Conservation (phyloP, 1,140 invertebrate genomes). For the Drosophila pandora region DNA sequence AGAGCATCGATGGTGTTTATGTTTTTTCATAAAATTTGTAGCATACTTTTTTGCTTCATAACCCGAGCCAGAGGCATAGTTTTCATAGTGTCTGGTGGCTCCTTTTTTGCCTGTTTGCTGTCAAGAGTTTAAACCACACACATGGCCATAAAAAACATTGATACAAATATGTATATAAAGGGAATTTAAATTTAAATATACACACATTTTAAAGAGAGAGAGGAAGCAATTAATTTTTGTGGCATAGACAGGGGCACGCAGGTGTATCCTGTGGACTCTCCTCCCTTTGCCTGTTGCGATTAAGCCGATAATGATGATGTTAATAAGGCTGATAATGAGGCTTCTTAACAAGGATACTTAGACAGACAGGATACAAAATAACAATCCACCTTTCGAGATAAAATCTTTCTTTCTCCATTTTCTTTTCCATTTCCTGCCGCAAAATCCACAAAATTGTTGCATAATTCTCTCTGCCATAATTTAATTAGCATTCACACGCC, state of each 20-base stretch:
- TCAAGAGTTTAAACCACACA: slow-evolving; percentile 3
- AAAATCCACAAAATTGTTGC: neutral
- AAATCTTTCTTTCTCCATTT: no score
- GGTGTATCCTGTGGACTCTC: no score
- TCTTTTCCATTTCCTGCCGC: neutral
- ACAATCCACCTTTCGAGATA: no score
- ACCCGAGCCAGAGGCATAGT: slow-evolving; percentile 4
- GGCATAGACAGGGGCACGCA: slow-evolving; percentile 37
- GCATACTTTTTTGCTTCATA: no score
- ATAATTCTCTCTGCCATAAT: slow-evolving; percentile 8
- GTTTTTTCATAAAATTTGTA: neutral
- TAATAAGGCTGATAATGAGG: slow-evolving; percentile 42
- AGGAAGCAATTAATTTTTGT: slow-evolving; percentile 62
- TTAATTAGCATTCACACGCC: slow-evolving; percentile 32
- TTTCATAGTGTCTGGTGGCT: slow-evolving; percentile 27
- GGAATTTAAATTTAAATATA: no score
- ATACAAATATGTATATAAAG: neutral
- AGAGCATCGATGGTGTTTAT: neutral
- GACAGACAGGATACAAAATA: neutral
- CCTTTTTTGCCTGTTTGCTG: slow-evolving; percentile 41
- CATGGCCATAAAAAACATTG: neutral
- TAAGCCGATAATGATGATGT: slow-evolving; percentile 55
- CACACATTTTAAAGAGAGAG: neutral
- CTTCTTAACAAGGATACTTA: slow-evolving; percentile 24
- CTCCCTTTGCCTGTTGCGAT: slow-evolving; percentile 17